A percentile compares a stretch with the other conserved stretches of the same genome.
These are phyloP conservation scores for Clivina fossor DNA, from an alignment of 2,888 invertebrate genomes.

Conservation along the genomic window DNA sequence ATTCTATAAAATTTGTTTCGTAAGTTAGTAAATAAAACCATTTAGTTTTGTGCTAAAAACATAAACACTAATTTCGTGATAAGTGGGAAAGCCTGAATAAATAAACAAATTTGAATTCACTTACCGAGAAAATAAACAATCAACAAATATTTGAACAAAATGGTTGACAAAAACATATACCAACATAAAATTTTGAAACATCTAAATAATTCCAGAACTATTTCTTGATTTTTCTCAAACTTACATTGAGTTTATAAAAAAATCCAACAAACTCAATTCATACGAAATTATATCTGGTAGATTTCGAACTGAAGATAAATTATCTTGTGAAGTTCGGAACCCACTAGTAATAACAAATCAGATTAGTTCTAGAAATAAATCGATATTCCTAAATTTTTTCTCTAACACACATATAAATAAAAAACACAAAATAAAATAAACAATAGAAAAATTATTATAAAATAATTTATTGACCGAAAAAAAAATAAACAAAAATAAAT, in stretches of 20 bases:
- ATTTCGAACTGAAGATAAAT: not conserved
- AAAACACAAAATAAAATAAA: not conserved
- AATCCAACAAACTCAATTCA: not conserved
- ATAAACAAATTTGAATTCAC: slow-evolving; percentile 22
- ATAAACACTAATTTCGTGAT: too few species aligned
- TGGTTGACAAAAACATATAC: not conserved
- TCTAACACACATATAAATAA: not conserved
- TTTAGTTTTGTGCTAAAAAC: too few species aligned
- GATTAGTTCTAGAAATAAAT: not conserved
- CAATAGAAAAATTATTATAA: not conserved
- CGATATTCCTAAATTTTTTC: not conserved
- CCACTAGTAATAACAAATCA: not conserved
- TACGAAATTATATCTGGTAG: not conserved
- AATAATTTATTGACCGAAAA: not conserved
- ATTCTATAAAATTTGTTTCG: too few species aligned
- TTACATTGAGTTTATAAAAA: not conserved
- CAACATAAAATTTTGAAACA: not conserved
- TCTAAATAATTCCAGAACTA: not conserved
- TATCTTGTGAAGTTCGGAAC: not conserved
- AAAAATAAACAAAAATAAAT: not conserved
- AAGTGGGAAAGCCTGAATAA: too few species aligned
- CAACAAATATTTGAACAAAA: slow-evolving; percentile 21
- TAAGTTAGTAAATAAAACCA: too few species aligned
- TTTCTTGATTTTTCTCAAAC: not conserved
- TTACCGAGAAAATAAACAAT: too few species aligned